Evolutionary conservation across 1,140 invertebrate species (phyloP).

Genomic region (Drosophila malerkotliana): DNA sequence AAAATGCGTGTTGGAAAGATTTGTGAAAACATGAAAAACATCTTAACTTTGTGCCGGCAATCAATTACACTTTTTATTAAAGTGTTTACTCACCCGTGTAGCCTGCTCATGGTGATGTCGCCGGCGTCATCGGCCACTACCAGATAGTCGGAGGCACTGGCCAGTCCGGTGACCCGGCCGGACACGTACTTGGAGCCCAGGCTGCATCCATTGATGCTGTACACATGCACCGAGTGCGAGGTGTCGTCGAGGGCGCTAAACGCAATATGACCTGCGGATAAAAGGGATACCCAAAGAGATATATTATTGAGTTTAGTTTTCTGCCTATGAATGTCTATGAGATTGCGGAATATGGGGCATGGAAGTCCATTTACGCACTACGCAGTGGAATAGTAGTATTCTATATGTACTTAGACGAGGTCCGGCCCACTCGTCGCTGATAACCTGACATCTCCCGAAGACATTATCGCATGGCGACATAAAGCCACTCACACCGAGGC

Average conservation of each 20-base stretch:
- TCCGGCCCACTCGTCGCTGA: conserved; percentile 38
- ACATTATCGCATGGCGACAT: conserved; percentile 50
- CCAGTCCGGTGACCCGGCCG: conserved; percentile 85
- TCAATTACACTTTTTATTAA: not conserved
- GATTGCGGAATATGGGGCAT: conserved; percentile 47
- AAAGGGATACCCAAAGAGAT: conserved; percentile 1
- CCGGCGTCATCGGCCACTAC: conserved; percentile 86
- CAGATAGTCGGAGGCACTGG: conserved; percentile 84
- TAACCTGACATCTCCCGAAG: conserved; percentile 42
- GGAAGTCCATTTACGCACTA: conserved; percentile 57
- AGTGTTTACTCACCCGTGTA: conserved; percentile 77
- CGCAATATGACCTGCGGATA: conserved; percentile 75
- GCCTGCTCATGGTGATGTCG: conserved; percentile 85
- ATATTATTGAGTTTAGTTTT: conserved; percentile 5
- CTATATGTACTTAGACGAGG: conserved; percentile 15
- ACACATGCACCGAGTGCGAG: conserved; percentile 86
- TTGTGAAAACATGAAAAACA: not conserved
- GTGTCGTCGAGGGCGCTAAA: conserved; percentile 82
- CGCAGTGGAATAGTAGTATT: conserved; percentile 50
- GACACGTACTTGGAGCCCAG: conserved; percentile 85
- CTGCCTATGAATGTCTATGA: not conserved
- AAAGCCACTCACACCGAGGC: not conserved
- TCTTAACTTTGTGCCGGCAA: not conserved
- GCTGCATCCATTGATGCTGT: conserved; percentile 86
- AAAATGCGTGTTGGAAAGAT: not conserved